Evolutionary conservation across 2,888 invertebrate species (phyloP), one percentile per base, ranked within the genome.

Genomic region (Oscheius myriophilus): DNA sequence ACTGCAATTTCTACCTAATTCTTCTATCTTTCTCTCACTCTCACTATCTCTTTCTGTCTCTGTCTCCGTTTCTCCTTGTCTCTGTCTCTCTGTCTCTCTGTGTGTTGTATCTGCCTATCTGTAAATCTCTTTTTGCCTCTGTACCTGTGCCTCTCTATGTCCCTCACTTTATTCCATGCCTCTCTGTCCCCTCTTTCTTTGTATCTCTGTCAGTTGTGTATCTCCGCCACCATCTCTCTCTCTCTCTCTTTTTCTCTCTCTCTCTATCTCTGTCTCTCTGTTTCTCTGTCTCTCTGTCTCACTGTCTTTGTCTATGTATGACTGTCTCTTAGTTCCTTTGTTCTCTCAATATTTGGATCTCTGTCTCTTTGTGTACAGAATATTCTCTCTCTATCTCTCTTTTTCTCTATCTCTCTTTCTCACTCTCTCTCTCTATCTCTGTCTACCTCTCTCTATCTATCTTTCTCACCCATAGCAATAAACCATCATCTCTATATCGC

Each of bases 251-350:
- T 26, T 54, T 54, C 33, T 54, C 26, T n/a, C 26, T 25, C 12
- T 25, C n/a, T 26, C 9, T 26, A n/a, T 6, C 46, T 45, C 4
- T 12, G 4, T 6, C 9, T 9, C 18, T 18, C 46, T 45, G 46
- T 12, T 45, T 16, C 43, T 42, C 52, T 52, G 23, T 52, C 52
- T 52, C 52, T 52, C 52, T 52, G 7, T 18, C 21, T 52, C 52
- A 21, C 46, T 18, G 7, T 42, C 43, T 21, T 25, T 43, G 43
- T 59, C 43, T 21, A 23, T 43, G 2, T 42, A 11, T 43, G 16
- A 39, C 23, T 45, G 41, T 46, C 26, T 25, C 21, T 62, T 21
- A 39, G 25, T 33, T 21, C 6, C 2, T n/a, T 26, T 9, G 14
- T 25, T 9, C 23, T 18, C 54, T 25, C 26, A 16, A 54, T 16